phyloP scores from a whole-genome alignment of 1,140 invertebrate species.

The Caligus rogercresseyi region DNA sequence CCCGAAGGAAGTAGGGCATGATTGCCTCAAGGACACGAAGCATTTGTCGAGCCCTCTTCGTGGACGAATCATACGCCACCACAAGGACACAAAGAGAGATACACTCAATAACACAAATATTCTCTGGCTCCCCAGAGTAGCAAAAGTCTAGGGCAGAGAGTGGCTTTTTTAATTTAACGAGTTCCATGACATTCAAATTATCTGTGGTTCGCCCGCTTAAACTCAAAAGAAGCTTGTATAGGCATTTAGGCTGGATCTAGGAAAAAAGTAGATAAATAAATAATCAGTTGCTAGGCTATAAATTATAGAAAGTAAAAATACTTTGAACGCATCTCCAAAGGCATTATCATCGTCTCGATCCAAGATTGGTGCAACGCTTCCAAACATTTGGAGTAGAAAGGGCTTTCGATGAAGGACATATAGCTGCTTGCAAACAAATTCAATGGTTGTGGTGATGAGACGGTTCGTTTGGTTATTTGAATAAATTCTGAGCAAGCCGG shows the following conservation, averaged over 20 bases:
- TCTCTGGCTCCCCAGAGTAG: constrained; percentile 86
- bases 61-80: constrained; percentile 89
- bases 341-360: constrained; percentile 73
- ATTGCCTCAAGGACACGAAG: constrained; percentile 84
- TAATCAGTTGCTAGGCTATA: constrained; percentile 3
- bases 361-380: constrained; percentile 83
- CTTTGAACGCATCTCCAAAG: constrained; percentile 75
- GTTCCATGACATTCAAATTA: constrained; percentile 78
- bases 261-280: constrained; percentile 20
- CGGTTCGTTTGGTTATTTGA: constrained; percentile 94
- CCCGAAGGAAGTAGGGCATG: constrained; percentile 76
- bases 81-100: constrained; percentile 92
- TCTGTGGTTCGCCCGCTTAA: constrained; percentile 82
- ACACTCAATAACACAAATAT: constrained; percentile 78
- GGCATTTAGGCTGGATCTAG: constrained; percentile 65
- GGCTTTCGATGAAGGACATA: constrained; percentile 95
- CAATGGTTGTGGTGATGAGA: constrained; percentile 79
- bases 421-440: constrained; percentile 95
- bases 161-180: constrained; percentile 89
- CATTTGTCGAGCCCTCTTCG: constrained; percentile 90
- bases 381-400: constrained; percentile 97
- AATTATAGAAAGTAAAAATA: constrained; percentile 28
- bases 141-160: constrained; percentile 91
- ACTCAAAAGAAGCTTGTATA: constrained; percentile 78
- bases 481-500: constrained; percentile 86